These are phyloP conservation scores for Coracopsis vasa DNA, from an alignment of 2,113 vertebrate genomes.

Conservation along the genomic window DNA sequence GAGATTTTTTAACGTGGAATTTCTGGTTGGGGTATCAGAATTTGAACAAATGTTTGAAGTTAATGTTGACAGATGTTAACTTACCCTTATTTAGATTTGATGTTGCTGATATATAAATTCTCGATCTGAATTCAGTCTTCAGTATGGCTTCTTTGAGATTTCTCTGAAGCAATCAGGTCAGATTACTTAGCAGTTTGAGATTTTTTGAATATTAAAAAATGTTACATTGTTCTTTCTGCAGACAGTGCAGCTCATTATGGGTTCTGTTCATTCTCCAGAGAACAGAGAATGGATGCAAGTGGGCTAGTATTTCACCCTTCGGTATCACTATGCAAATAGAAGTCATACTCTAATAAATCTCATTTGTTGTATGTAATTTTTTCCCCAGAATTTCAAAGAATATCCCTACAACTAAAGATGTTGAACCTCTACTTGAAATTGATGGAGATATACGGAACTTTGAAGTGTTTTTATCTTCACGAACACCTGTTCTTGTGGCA, in stretches of 20 bases:
- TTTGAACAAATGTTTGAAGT: background rate
- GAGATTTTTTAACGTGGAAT: background rate
- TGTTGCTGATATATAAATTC: background rate
- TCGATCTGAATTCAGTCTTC: background rate
- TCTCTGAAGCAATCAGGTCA: background rate
- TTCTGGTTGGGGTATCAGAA: background rate
- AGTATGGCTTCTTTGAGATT: background rate
- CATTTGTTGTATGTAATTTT: background rate
- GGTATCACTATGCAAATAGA: background rate
- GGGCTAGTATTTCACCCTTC: background rate
- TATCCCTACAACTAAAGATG: conserved; percentile 96
- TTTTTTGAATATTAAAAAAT: background rate
- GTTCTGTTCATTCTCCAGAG: background rate
- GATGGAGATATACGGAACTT: conserved; percentile 95
- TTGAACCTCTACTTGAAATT: conserved; percentile 96
- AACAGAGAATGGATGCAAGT: background rate
- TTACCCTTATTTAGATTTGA: background rate
- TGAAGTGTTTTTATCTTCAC: conserved; percentile 95
- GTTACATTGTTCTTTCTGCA: background rate
- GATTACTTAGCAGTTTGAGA: background rate
- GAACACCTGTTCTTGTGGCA: conserved; percentile 90
- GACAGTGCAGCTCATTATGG: background rate
- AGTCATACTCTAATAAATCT: background rate
- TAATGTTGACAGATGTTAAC: background rate
- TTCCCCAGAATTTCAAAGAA: conserved; percentile 91